phyloP scores from a whole-genome alignment of 2,888 invertebrate species.

The Oxyteleia sp. region DNA sequence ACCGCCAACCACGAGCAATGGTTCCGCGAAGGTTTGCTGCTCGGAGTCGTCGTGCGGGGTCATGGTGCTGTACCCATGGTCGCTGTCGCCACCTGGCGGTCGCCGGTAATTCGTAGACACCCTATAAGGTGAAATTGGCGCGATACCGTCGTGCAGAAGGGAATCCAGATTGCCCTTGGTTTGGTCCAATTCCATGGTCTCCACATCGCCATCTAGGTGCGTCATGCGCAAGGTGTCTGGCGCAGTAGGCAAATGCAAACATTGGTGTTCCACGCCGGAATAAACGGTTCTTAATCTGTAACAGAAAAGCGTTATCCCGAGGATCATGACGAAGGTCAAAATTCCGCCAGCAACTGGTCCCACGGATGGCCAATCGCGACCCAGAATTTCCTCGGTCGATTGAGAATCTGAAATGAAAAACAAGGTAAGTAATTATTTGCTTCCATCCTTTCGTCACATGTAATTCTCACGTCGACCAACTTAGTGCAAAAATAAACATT shows the following conservation, averaged over 20 bases:
- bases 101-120: conserved; percentile 94
- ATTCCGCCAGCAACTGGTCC: conserved; percentile 96
- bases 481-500: too few relatives aligned
- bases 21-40: conserved; percentile 91
- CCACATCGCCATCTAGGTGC: conserved; percentile 91
- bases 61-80: conserved; percentile 98
- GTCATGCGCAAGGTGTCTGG: conserved; percentile 91
- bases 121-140: conserved; percentile 95
- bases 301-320: conserved; percentile 95
- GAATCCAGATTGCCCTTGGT: conserved; percentile 89
- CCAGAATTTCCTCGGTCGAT: conserved; percentile 82
- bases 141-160: conserved; percentile 90
- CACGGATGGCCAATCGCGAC: conserved; percentile 90
- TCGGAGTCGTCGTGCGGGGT: conserved; percentile 97
- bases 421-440: too few relatives aligned
- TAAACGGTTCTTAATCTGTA: conserved; percentile 90
- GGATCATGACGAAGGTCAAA: conserved; percentile 93
- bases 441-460: too few relatives aligned
- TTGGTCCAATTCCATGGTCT: conserved; percentile 83
- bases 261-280: conserved; percentile 88
- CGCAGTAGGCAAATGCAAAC: conserved; percentile 86
- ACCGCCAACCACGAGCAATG: conserved; percentile 82
- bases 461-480: too few relatives aligned
- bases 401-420: conserved; percentile 82
- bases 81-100: conserved; percentile 93